Evolutionary conservation across 2,888 invertebrate species (phyloP).

Genomic region (Aricia artaxerxes): DNA sequence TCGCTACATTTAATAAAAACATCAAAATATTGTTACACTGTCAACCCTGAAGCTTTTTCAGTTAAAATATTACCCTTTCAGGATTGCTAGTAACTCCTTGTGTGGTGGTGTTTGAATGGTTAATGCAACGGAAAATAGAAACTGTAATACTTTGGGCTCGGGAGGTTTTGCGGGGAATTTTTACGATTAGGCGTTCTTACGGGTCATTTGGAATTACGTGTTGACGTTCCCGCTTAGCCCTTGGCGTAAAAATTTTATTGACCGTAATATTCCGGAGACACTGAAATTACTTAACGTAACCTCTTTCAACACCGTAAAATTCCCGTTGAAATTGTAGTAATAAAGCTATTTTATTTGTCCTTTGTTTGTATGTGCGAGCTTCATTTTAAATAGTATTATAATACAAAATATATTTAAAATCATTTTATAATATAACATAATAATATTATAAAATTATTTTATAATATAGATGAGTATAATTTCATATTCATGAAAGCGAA

Average conservation of each 20-base stretch:
- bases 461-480: too few relatives aligned
- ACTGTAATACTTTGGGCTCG: slow-evolving; percentile 31
- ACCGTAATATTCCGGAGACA: slow-evolving; percentile 11
- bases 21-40: not conserved
- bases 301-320: not conserved
- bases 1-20: too few relatives aligned
- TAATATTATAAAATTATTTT: too few relatives aligned
- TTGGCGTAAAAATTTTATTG: slow-evolving; percentile 19
- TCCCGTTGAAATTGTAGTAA: not conserved
- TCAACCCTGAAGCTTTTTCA: slow-evolving; percentile 50
- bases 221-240: slow-evolving; percentile 22
- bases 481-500: too few relatives aligned
- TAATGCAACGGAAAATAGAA: slow-evolving; percentile 37
- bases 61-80: slow-evolving; percentile 75
- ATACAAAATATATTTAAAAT: too few relatives aligned
- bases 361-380: not conserved
- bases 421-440: too few relatives aligned
- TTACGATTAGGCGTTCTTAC: slow-evolving; percentile 24
- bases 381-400: not conserved
- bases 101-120: slow-evolving; percentile 50
- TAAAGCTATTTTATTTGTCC: not conserved
- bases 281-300: slow-evolving; percentile 12
- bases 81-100: slow-evolving; percentile 61
- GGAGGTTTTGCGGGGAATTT: slow-evolving; percentile 31
- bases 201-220: slow-evolving; percentile 29